phyloP scores from a whole-genome alignment of 2,888 invertebrate species.

The Arrhopalites spinosus region DNA sequence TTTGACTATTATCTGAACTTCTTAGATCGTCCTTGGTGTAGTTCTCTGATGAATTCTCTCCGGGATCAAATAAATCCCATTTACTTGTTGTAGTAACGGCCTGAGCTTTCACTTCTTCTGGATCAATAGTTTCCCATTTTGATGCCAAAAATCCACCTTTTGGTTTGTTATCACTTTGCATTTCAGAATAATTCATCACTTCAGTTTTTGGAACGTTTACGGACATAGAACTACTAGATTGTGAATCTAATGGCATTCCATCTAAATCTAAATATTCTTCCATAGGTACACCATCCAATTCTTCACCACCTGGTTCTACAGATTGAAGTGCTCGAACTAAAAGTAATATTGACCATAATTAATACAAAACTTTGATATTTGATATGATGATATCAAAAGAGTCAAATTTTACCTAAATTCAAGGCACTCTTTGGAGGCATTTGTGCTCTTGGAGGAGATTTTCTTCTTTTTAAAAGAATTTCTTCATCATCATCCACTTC shows the following conservation, averaged over 20 bases:
- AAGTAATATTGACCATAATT: no score
- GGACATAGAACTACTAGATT: constrained; percentile 42
- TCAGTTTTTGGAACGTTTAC: constrained; percentile 2
- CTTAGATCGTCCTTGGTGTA: constrained; percentile 39
- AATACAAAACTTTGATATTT: no score
- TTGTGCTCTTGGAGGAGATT: constrained; percentile 52
- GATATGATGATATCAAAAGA: no score
- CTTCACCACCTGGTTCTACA: constrained; percentile 60
- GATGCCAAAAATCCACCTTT: constrained; percentile 83
- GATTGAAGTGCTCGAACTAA: constrained; percentile 51
- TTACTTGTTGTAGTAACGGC: constrained; percentile 82
- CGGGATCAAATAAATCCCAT: constrained; percentile 82
- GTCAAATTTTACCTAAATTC: constrained; percentile 28
- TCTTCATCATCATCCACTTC: constrained; percentile 60
- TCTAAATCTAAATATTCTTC: constrained; percentile 66
- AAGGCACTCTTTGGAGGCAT: constrained; percentile 53
- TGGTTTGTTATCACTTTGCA: constrained; percentile 56
- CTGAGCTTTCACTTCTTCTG: constrained; percentile 77
- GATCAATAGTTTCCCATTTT: constrained; percentile 96
- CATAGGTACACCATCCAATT: constrained; percentile 72
- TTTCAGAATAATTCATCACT: not conserved
- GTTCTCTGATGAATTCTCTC: constrained; percentile 57
- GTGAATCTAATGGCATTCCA: constrained; percentile 68
- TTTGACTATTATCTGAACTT: not conserved
- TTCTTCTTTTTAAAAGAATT: constrained; percentile 40